These are phyloP conservation scores for Molanna angustata DNA, from an alignment of 2,888 invertebrate species.

Conservation along the genomic window DNA sequence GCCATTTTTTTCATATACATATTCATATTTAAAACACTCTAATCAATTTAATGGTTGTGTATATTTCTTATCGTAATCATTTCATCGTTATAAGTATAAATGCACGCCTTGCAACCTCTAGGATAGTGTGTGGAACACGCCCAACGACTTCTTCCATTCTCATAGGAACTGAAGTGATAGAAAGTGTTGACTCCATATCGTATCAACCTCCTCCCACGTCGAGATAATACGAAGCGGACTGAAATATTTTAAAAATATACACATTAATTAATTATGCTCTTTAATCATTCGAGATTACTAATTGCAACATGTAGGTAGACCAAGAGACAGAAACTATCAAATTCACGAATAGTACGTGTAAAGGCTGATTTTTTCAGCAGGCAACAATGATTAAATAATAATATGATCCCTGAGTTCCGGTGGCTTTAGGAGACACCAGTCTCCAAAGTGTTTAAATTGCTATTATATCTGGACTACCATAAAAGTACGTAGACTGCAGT, in stretches of 20 bases:
- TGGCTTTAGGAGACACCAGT: no score
- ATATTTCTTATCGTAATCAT: constrained; percentile 9
- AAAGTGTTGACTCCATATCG: background rate
- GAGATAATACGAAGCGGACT: background rate
- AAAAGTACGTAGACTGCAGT: no score
- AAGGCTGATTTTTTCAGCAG: no score
- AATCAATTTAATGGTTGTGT: constrained; percentile 8
- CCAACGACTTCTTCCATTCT: background rate
- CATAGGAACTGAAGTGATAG: background rate
- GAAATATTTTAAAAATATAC: background rate
- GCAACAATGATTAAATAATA: no score
- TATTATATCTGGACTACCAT: no score
- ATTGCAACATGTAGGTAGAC: no score
- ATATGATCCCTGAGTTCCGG: no score
- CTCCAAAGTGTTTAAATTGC: no score
- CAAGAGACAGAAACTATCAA: no score
- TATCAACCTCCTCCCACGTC: background rate
- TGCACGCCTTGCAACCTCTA: background rate
- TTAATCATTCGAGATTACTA: no score
- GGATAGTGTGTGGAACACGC: constrained; percentile 1
- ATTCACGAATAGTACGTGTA: no score
- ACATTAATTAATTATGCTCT: background rate
- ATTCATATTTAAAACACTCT: background rate
- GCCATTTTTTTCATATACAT: background rate
- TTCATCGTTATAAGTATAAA: background rate